A percentile compares a stretch with the other conserved stretches of the same genome.
Conservation (phyloP, 2,113 vertebrate genomes). For the Empidonax alnorum region DNA sequence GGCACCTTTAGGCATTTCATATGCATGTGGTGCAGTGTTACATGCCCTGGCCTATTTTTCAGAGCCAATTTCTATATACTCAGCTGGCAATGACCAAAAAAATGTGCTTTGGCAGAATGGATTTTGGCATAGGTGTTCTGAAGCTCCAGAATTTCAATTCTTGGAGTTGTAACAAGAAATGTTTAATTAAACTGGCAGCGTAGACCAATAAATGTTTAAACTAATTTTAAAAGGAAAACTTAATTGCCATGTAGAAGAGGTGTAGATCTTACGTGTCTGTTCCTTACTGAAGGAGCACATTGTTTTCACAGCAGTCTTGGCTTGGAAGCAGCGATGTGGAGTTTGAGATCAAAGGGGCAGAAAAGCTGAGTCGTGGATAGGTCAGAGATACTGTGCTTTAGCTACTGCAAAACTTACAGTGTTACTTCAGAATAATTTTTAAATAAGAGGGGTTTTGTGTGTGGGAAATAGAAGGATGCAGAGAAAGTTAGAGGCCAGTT, state of each 20-base stretch:
- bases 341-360: not conserved
- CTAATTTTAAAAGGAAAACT: constrained; percentile 41
- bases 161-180: constrained; percentile 24
- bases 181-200: constrained; percentile 58
- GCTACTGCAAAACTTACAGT: not conserved
- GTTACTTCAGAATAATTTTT: not conserved
- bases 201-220: constrained; percentile 30
- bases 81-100: constrained; percentile 57
- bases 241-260: not conserved
- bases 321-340: not conserved
- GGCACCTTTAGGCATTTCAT: constrained; percentile 46
- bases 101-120: constrained; percentile 41
- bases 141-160: constrained; percentile 15
- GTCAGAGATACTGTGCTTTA: not conserved
- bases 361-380: not conserved
- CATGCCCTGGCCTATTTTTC: constrained; percentile 36
- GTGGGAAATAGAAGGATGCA: not conserved
- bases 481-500: not conserved
- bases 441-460: fast-evolving
- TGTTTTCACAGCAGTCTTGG: not conserved
- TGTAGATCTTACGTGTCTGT: not conserved
- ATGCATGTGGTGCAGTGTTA: constrained; percentile 46
- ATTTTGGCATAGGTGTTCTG: constrained; percentile 40
- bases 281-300: not conserved
- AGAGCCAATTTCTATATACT: constrained; percentile 65